Base-by-base conservation (phyloP, 2,113 vertebrate species). In the Dicrurus megarhynchus region DNA sequence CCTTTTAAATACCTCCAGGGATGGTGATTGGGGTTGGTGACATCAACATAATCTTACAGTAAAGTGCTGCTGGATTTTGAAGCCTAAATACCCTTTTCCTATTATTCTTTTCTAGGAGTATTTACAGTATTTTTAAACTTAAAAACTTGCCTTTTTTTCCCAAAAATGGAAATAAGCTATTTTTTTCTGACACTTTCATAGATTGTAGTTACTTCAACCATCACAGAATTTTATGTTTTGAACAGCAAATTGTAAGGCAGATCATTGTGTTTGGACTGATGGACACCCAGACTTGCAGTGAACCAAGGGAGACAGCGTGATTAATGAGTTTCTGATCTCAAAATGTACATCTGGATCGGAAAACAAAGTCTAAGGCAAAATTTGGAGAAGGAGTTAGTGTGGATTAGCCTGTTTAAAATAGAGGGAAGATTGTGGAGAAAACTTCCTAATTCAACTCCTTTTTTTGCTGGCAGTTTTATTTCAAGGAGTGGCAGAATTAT, bases 71-170 rank as follows among this genome's bases (percentile, higher is more conserved):
- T 92, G 35, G 93, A 35, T 32, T 73, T 71, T 60, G n/a, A 79
- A 87, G 37, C 7, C n/a, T 64, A 63, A 35, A 13, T 60, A 30
- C 10, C 9, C 35, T 59, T 89, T 53, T 7, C 11, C 18, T 92
- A 3, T 21, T 65, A 11, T 41, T 86, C 16, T 77, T 93, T 57
- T 56, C 20, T 57, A 14, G 23, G 19, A 47, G 30, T 42, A 13
- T 4, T 69, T 69, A 37, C 3, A 50, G 10, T 67, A 47, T 39
- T 77, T 91, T 95, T 49, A 69, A 67, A 70, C 10, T 55, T 33
- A 35, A 46, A 83, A 84, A 3, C 11, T 26, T 50, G 9, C 0
- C 0, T 0, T 24, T 55, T 26, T 69, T 56, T 20, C 39, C 22
- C 6, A 11, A 71, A 55, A 76, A 41, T 73, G 47, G 10, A 80